Evolutionary conservation across 2,888 invertebrate species (phyloP).

Genomic region (Ceramica pisi): DNA sequence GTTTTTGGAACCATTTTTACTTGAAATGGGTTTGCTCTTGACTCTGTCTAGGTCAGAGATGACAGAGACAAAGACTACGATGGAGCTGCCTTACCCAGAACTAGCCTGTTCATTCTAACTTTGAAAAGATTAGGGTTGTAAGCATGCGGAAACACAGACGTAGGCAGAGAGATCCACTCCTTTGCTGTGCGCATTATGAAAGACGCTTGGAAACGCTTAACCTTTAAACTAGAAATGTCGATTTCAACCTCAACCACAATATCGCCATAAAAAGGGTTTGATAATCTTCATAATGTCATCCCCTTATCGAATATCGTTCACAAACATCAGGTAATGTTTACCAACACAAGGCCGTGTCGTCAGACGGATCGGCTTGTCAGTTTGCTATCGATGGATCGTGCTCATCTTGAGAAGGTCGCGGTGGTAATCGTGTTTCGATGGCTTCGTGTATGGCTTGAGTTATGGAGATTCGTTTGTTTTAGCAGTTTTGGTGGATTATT

Average conservation of each 20-base stretch:
- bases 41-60: no score
- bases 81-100: no score
- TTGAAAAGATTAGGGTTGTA: no score
- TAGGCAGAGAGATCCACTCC: no score
- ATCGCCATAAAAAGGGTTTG: not conserved
- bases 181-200: no score
- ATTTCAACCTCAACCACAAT: not conserved
- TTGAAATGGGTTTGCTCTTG: no score
- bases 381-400: conserved; percentile 33
- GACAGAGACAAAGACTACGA: no score
- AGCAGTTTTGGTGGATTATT: not conserved
- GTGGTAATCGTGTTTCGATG: conserved; percentile 12
- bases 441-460: not conserved
- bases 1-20: no score
- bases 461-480: not conserved
- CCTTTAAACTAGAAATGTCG: no score
- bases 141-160: no score
- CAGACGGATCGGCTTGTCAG: conserved; percentile 38
- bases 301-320: not conserved
- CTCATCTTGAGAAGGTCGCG: conserved; percentile 46
- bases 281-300: not conserved
- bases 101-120: no score
- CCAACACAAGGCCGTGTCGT: conserved; percentile 20
- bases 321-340: conserved; percentile 31
- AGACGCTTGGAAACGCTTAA: no score